phyloP scores from a whole-genome alignment of 2,888 invertebrate species.

The Amphipoea lucens region DNA sequence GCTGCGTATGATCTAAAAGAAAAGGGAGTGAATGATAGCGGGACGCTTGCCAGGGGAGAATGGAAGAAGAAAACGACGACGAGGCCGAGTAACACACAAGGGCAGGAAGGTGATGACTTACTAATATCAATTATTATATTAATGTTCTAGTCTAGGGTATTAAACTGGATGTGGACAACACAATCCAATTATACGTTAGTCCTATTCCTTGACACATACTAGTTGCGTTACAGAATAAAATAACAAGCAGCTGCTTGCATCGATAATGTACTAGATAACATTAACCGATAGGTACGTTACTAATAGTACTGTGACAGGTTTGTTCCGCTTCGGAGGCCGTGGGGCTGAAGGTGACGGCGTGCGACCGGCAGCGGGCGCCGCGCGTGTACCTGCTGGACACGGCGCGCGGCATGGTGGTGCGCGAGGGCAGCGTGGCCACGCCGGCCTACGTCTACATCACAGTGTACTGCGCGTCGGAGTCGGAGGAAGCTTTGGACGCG shows the following conservation, averaged over 20 bases:
- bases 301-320: slow-evolving; percentile 24
- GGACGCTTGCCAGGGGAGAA: no score
- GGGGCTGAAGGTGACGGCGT: slow-evolving; percentile 44
- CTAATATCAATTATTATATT: not conserved
- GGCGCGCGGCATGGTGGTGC: slow-evolving; percentile 28
- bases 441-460: slow-evolving; percentile 32
- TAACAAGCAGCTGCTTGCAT: not conserved
- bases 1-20: not conserved
- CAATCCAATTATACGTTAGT: not conserved
- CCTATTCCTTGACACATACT: not conserved
- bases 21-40: not conserved
- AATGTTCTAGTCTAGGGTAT: not conserved
- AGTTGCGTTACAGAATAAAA: not conserved
- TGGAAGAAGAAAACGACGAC: not conserved
- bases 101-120: not conserved
- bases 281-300: not conserved
- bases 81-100: no score
- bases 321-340: slow-evolving; percentile 26
- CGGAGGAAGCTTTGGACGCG: not conserved
- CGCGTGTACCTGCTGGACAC: slow-evolving; percentile 22
- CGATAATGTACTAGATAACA: not conserved
- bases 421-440: slow-evolving; percentile 6
- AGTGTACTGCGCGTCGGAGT: slow-evolving; percentile 32
- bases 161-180: not conserved
- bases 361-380: slow-evolving; percentile 41